Evolutionary conservation across 2,888 invertebrate species (phyloP), one percentile per base, ranked within the genome.

Genomic region (Cheilosia pagana): DNA sequence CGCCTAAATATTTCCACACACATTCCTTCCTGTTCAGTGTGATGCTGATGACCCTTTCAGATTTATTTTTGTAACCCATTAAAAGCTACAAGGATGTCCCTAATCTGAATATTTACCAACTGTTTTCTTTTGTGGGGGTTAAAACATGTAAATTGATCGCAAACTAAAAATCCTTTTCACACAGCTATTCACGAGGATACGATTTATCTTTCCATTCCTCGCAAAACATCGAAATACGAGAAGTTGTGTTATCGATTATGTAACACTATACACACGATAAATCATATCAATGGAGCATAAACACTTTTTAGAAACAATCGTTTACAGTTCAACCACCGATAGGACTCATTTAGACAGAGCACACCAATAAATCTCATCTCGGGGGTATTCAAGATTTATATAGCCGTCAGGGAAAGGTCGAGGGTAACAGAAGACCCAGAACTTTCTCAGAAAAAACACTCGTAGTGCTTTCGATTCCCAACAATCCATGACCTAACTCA

Each of bases 221-320:
- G 16, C 16, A 7, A 19, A 45, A n/a, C 39, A 23, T 23, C 39
- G 57, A 7, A 23, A 35, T 57, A 45, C 45, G 45, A 45, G 45
- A 45, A 45, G 45, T 8, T 19, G 19, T 59, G 4, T 7, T 25
- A 45, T 45, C 19, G 62, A 62, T 45, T 68, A 28, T 8, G 28
- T 28, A 23, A 12, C 50, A 50, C 50, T 23, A 25, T 31, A 53
- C 10, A 31, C 31, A 48, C 65, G 16, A 75, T 75, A 67, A 75
- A 75, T 75, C 65, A 57, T 65, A 5, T 28, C 57, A 57, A 10
- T 52, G 53, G 41, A 45, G 45, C 65, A 65, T 57, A 74, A 45
- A 57, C 48, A 75, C 39, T 65, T 57, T 65, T 39, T 2, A 21
- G n/a, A 63, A 65, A 55, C 31, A 52, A 52, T 62, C 41, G 60